Base-by-base conservation (phyloP, 2,113 vertebrate genomes). In the Lampris incognitus region DNA sequence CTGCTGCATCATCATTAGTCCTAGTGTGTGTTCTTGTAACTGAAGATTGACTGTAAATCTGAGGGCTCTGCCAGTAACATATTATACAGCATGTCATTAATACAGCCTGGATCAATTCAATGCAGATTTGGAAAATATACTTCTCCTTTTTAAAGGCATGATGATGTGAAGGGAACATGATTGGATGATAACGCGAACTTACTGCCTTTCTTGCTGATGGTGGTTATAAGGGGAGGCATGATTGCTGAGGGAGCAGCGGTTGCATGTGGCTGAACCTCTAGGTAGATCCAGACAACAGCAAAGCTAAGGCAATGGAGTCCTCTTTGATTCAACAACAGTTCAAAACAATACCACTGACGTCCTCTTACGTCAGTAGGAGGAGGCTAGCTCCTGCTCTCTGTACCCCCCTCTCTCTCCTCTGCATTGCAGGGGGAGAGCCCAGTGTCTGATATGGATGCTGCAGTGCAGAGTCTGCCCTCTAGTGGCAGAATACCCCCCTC, bases 401-500 rank as follows among this genome's bases (percentile, higher is more conserved):
- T 69, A 73, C 44, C 84, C 69, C 54, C 66, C 57, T 39, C 46
- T 13, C 74, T 81, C 61, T 66, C 75, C 82, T 94, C 94, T 94
- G 94, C 94, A 95, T 92, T 95, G 94, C 94, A 94, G 94, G 75
- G 86, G 24, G 84, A 87, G 85, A 85, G 70, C 61, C 83, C 77
- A 66, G 64, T 44, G 50, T 76, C 41, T 10, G 41, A 63, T 51
- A 46, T 40, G 55, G 58, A 6, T 41, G 40, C 67, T 83, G 85
- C 84, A 81, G 67, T 83, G 76, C 61, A 72, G 38, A 66, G 60
- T 75, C 82, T 90, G 92, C 92, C 93, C 91, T 89, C 94, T 95
- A 68, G 61, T 94, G 94, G 89, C 57, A 51, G 61, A 41, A 63
- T 4, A 2, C 1, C 10, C 41, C 9, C 6, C 37, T 40, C 37